Evolutionary conservation across 2,888 invertebrate genomes (phyloP).

Genomic region (Pollenia griseotomentosa): DNA sequence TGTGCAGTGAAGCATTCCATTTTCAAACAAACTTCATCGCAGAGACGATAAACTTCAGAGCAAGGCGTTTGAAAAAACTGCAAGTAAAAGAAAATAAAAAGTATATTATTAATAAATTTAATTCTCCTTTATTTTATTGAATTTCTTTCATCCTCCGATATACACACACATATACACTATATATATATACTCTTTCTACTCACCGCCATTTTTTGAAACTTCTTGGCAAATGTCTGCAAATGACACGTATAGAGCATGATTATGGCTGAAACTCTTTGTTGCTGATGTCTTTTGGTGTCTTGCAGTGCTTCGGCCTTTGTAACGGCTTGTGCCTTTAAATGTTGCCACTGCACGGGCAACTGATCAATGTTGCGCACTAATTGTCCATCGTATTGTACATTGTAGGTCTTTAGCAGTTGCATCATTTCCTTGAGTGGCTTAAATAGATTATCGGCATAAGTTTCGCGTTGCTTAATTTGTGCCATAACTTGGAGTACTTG

Average conservation of each 20-base stretch:
- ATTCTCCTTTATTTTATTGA: conserved; percentile 7
- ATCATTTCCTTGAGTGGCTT: conserved; percentile 95
- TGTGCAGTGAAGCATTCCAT: conserved; percentile 88
- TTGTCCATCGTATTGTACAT: conserved; percentile 93
- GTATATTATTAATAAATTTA: conserved; percentile 1
- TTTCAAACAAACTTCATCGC: conserved; percentile 89
- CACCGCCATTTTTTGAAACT: conserved; percentile 86
- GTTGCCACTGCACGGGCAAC: conserved; percentile 94
- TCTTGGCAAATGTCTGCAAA: conserved; percentile 90
- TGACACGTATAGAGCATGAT: conserved; percentile 92
- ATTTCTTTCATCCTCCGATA: not conserved
- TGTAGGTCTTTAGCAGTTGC: conserved; percentile 92
- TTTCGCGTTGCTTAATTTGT: conserved; percentile 89
- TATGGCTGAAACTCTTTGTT: conserved; percentile 92
- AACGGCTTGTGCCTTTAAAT: conserved; percentile 92
- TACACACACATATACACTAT: not conserved
- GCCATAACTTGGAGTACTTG: conserved; percentile 92
- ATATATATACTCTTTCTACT: conserved; percentile 21
- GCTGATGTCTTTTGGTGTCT: conserved; percentile 94
- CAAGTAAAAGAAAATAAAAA: conserved; percentile 29
- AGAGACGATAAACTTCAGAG: conserved; percentile 88
- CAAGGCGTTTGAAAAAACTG: conserved; percentile 89
- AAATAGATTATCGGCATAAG: conserved; percentile 94
- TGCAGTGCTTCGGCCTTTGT: conserved; percentile 93
- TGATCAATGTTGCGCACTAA: conserved; percentile 91